Percentiles rank a stretch among this genome's conserved stretches.
These are phyloP conservation scores for Ichneumoninae sp. DNA, from an alignment of 2,888 invertebrate species.

Conservation along the genomic window DNA sequence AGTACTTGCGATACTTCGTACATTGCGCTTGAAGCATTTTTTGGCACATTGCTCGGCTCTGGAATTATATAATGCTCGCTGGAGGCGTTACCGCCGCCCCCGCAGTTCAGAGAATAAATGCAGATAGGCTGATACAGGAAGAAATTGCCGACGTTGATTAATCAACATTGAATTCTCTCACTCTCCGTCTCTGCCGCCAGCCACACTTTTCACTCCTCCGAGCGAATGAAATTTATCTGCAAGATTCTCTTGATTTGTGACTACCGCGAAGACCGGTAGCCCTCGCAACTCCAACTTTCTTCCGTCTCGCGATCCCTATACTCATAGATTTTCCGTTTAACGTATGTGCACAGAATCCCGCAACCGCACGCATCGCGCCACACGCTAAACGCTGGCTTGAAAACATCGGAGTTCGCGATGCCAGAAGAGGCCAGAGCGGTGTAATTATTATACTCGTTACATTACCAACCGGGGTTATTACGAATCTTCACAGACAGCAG, in stretches of 20 bases:
- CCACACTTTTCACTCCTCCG: not conserved
- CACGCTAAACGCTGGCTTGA: not conserved
- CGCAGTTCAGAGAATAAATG: constrained; percentile 17
- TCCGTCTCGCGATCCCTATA: not conserved
- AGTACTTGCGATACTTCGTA: too few species aligned
- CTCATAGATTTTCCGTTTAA: constrained; percentile 6
- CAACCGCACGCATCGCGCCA: constrained; percentile 15
- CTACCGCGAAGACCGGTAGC: constrained; percentile 27
- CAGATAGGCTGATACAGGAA: constrained; percentile 22
- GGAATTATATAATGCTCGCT: constrained; percentile 7
- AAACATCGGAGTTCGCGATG: constrained; percentile 3
- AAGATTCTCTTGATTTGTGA: constrained; percentile 11
- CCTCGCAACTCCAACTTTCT: constrained; percentile 15
- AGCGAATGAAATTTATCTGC: constrained; percentile 1
- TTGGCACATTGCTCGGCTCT: not conserved
- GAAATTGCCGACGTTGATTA: constrained; percentile 32
- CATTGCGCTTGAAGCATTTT: too few species aligned
- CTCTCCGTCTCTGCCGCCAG: not conserved
- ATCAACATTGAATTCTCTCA: constrained; percentile 18
- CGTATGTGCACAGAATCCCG: constrained; percentile 4
- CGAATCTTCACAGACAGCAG: not conserved
- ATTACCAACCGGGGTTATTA: constrained; percentile 9
- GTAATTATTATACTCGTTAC: constrained; percentile 21
- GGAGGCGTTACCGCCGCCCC: constrained; percentile 36
- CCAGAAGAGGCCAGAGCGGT: not conserved